Evolutionary conservation across 2,888 invertebrate genomes (phyloP), one percentile per base, ranked within the genome.

Genomic region (Dryadula phaetusa): DNA sequence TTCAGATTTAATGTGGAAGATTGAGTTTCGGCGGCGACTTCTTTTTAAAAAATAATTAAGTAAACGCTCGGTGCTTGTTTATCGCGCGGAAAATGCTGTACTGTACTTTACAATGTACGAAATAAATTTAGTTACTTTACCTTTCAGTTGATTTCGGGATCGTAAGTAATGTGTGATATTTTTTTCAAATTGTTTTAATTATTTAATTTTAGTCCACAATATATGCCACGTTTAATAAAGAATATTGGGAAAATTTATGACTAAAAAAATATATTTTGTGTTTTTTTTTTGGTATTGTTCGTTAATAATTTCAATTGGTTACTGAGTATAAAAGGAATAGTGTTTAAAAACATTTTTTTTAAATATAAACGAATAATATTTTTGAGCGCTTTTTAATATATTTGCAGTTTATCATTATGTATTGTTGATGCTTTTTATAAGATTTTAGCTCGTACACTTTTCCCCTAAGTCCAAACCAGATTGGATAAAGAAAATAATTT

Each of bases 1-100:
- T 74, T 78, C 72, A 66, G 76, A 75, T 78, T 82, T 74, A 71
- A 75, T 72, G 72, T 66, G 64, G 69, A 69, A 71, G 72, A 74
- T 75, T 72, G 70, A 67, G 70, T 72, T 74, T 70, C 72, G 44
- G 66, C 61, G 65, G 61, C 46, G 65, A 47, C 34, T 68, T 69
- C n/a, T 71, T 74, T 72, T 69, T 62, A 70, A 70, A 68, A 71
- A 73, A 69, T 66, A 70, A 74, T 75, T 72, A 72, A 71, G 67
- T 18, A 46, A 52, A 32, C 18, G 14, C 44, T 62, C 49, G 8
- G 46, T 63, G 66, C 37, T 60, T 20, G 61, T 37, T 54, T 34
- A 37, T 60, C 37, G 20, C 20, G 58, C 58, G 28, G 64, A 46
- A 42, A 62, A 56, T 20, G 46, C 54, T 34, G 34, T 63, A 44